A percentile compares a stretch with the other conserved stretches of the same genome.
Conservation (phyloP, 1,140 invertebrate species). For the Chlorops oryzae region DNA sequence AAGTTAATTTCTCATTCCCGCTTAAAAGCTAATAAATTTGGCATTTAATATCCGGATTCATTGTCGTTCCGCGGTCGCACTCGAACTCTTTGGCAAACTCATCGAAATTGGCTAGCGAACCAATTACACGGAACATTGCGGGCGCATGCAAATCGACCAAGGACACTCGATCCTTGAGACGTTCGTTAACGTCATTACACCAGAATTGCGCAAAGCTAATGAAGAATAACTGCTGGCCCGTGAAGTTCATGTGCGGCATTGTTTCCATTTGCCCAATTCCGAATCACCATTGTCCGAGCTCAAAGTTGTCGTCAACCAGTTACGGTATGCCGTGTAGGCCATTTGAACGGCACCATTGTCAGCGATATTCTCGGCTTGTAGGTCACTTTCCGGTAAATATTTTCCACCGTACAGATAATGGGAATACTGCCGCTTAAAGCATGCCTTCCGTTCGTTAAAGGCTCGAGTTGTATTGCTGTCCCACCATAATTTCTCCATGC, state of each 20-base stretch:
- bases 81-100: conserved; percentile 24
- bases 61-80: conserved; percentile 44
- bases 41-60: conserved; percentile 57
- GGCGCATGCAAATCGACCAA: conserved; percentile 33
- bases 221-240: conserved; percentile 63
- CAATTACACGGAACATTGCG: conserved; percentile 26
- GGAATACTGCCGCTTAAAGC: conserved; percentile 35
- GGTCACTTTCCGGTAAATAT: conserved; percentile 59
- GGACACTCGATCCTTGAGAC: conserved; percentile 32
- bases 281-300: conserved; percentile 44
- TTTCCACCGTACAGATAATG: conserved; percentile 23
- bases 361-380: conserved; percentile 68
- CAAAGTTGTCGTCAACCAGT: conserved; percentile 26
- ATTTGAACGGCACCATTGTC: conserved; percentile 59
- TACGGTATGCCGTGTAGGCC: conserved; percentile 53
- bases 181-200: conserved; percentile 30
- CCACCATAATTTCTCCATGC: conserved; percentile 21
- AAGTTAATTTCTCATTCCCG: too few species aligned
- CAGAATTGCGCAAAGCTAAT: conserved; percentile 58
- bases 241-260: conserved; percentile 51
- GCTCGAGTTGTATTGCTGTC: conserved; percentile 21
- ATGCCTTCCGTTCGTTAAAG: conserved; percentile 25
- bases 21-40: conserved; percentile 28
- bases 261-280: conserved; percentile 36
- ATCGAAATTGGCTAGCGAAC: conserved; percentile 26